Conservation (phyloP, 2,888 invertebrate species). For the Brachypalpus laphriformis region DNA sequence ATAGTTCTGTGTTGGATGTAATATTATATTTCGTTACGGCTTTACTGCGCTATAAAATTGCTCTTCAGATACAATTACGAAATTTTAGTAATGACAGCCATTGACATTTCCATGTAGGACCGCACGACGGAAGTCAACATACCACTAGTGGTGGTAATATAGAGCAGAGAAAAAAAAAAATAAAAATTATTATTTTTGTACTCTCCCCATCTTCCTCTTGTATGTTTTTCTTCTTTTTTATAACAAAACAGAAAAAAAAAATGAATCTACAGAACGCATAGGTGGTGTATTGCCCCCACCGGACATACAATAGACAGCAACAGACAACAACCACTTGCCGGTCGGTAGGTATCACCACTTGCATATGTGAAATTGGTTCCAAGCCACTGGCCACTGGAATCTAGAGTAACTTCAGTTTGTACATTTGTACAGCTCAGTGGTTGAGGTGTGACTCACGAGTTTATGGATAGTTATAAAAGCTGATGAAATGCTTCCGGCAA, state of each 20-base stretch:
- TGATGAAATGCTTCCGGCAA: conserved; percentile 32
- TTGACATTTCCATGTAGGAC: conserved; percentile 33
- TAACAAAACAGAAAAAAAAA: conserved; percentile 5
- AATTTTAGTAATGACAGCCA: conserved; percentile 34
- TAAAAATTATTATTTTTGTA: conserved; percentile 7
- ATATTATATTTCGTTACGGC: conserved; percentile 28
- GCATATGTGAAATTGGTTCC: conserved; percentile 65
- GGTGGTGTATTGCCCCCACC: conserved; percentile 13
- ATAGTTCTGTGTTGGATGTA: neutral
- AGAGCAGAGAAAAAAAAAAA: neutral
- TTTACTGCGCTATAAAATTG: conserved; percentile 15
- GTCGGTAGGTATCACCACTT: conserved; percentile 54
- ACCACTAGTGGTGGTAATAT: neutral
- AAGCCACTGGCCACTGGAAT: conserved; percentile 63
- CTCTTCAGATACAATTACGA: conserved; percentile 32
- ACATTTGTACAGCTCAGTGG: conserved; percentile 51
- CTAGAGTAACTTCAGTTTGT: conserved; percentile 55
- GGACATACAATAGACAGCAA: conserved; percentile 15
- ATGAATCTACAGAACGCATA: conserved; percentile 9
- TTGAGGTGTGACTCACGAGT: conserved; percentile 57
- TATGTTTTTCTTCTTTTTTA: neutral
- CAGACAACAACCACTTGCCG: conserved; percentile 45
- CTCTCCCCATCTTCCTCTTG: neutral
- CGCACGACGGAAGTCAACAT: conserved; percentile 16
- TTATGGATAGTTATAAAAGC: conserved; percentile 23